Conservation (phyloP, 1,140 invertebrate genomes). For the Panagrolaimus sp. region DNA sequence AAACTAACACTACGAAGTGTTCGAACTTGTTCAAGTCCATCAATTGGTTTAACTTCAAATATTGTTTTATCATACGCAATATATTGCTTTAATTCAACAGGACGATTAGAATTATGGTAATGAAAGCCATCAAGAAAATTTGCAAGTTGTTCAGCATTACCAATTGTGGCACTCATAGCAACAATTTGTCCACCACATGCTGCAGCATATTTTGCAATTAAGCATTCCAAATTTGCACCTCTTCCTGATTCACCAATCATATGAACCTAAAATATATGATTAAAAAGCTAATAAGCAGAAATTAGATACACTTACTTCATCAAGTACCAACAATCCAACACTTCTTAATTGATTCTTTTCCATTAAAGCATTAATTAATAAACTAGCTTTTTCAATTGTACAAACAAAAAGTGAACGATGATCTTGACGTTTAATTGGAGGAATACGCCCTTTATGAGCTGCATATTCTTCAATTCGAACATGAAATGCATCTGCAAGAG, state of each 20-base stretch:
- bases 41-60: not conserved
- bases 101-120: slow-evolving; percentile 77
- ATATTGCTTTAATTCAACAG: slow-evolving; percentile 61
- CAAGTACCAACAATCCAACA: slow-evolving; percentile 77
- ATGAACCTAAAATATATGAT: slow-evolving; percentile 64
- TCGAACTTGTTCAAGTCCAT: not conserved
- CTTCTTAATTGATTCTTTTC: slow-evolving; percentile 69
- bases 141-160: slow-evolving; percentile 72
- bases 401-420: slow-evolving; percentile 73
- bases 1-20: not conserved
- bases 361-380: slow-evolving; percentile 77
- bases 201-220: slow-evolving; percentile 71
- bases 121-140: slow-evolving; percentile 68
- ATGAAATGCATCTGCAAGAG: slow-evolving; percentile 3
- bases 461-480: slow-evolving; percentile 81
- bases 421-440: slow-evolving; percentile 71
- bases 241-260: slow-evolving; percentile 79
- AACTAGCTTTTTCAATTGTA: slow-evolving; percentile 86
- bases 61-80: slow-evolving; percentile 11
- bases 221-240: slow-evolving; percentile 75
- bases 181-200: slow-evolving; percentile 68
- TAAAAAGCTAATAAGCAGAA: too few species aligned
- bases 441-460: slow-evolving; percentile 75
- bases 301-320: slow-evolving; percentile 67
- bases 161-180: slow-evolving; percentile 93